phyloP scores from a whole-genome alignment of 2,797 vertebrate species.

The Peromyscus nudipes region DNA sequence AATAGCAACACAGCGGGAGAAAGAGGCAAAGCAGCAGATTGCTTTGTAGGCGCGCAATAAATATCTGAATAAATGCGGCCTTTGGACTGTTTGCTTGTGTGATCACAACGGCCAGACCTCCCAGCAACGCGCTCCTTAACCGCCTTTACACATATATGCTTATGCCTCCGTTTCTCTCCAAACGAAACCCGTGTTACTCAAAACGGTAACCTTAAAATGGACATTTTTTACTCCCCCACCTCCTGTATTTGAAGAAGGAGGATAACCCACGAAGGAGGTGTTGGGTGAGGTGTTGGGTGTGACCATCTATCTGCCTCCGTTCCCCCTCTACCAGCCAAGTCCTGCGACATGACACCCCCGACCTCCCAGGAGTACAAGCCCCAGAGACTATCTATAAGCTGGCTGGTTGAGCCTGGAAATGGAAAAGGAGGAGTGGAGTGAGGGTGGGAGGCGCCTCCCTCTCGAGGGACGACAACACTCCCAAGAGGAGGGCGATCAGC shows the following conservation, averaged over 20 bases:
- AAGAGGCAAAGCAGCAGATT: background rate
- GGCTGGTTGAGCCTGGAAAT: background rate
- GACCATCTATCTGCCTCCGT: accelerated
- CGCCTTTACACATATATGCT: background rate
- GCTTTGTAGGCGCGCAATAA: background rate
- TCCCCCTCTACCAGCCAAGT: accelerated
- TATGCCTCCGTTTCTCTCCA: background rate
- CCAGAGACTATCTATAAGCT: background rate
- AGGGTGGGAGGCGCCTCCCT: background rate
- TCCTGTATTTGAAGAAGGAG: constrained; percentile 18
- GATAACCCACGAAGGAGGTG: background rate
- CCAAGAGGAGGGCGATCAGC: background rate
- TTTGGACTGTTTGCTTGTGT: background rate
- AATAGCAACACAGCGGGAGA: background rate
- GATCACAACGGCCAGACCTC: background rate
- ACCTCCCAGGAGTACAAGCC: accelerated
- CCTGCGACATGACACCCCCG: background rate
- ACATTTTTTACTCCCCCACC: background rate
- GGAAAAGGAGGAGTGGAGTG: background rate
- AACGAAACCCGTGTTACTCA: background rate
- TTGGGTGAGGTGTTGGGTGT: accelerated
- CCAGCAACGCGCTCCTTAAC: background rate
- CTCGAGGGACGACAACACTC: background rate
- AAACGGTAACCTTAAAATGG: background rate
- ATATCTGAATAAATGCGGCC: background rate